Base-by-base conservation (phyloP, 2,113 vertebrate species). In the Willisornis vidua region DNA sequence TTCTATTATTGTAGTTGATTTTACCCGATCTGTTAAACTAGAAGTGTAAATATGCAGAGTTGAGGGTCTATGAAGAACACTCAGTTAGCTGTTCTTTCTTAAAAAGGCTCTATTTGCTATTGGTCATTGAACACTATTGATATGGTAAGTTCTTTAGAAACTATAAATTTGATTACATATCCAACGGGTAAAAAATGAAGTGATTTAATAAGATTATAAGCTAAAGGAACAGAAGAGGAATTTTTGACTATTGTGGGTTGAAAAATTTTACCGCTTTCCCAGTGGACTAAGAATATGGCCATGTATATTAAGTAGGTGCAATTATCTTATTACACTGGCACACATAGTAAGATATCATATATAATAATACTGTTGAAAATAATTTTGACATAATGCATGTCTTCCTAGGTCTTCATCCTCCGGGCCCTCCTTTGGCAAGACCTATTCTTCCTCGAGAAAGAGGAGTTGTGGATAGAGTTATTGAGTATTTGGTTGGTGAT, bases 401-500 rank as follows among this genome's bases (percentile, higher is more conserved):
- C 86, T 91, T 94, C 68, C 61, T 97, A 99, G 99, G 99, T 95
- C 98, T 98, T 98, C 99, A 99, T 97, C 99, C 99, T 94, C 99
- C 99, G 55, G 99, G 99, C 49, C 99, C 99, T 62, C 99, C 99
- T 66, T 97, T 99, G 95, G 98, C 98, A 97, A 99, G 99, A 97
- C 99, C 99, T 63, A 96, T 99, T 95, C 98, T 99, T 92, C 99
- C 99, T 43, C 97, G 98, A 96, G 99, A 99, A 82, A 98, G 99
- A 96, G 98, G 99, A 77, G 97, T 98, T 51, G 85, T 99, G 97
- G 99, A 99, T 97, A 98, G 99, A 98, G 96, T 99, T 97, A 98
- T 99, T 96, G 99, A 99, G 89, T 99, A 99, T 97, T 98, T 99
- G 92, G 99, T 99, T 96, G 99, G 99, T 66, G 99, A 99, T 96